Evolutionary conservation across 2,888 invertebrate genomes (phyloP), one percentile per base, ranked within the genome.

Genomic region (Machimus rusticus): DNA sequence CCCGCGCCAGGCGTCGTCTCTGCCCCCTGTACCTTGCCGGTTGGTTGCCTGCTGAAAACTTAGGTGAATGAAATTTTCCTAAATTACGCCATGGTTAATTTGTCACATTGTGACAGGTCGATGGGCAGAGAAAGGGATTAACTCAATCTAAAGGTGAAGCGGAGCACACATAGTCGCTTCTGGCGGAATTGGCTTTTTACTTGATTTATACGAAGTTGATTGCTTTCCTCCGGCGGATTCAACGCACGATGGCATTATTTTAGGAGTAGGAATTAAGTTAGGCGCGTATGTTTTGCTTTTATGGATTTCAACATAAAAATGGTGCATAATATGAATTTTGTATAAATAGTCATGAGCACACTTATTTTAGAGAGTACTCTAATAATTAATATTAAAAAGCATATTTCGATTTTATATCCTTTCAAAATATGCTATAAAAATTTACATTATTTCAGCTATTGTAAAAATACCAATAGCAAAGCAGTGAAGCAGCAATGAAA

Each of bases 101-200:
- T 86, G 79, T 86, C 86, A 86, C 78, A 77, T 86, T 86, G 78
- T 79, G 86, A 86, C 86, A 78, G 86, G 43, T 86, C 39, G 28
- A 86, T 57, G 55, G 66, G 6, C 31, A 19, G 51, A 37, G 57
- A 82, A 82, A 82, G 76, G 66, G 79, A 79, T 51, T 28, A 79
- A 79, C 43, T 79, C 31, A 37, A 78, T 78, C 43, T 16, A 16
- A 46, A 46, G 43, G 43, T 46, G 43, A 46, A 46, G 14, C 16
- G 43, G 4, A 46, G 43, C 43, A 46, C 43, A 16, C 43, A 46
- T 46, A 46, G 43, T 14, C 43, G 43, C 43, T 16, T 14, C 43
- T 46, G 43, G 43, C 43, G 14, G 43, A 46, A 46, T 46, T 46
- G 43, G 43, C 14, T 46, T 46, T 46, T 46, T 14, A 46, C 43